Evolutionary conservation across 2,113 vertebrate species (phyloP), one percentile per base, ranked within the genome.

Genomic region (Festucalex cinctus): DNA sequence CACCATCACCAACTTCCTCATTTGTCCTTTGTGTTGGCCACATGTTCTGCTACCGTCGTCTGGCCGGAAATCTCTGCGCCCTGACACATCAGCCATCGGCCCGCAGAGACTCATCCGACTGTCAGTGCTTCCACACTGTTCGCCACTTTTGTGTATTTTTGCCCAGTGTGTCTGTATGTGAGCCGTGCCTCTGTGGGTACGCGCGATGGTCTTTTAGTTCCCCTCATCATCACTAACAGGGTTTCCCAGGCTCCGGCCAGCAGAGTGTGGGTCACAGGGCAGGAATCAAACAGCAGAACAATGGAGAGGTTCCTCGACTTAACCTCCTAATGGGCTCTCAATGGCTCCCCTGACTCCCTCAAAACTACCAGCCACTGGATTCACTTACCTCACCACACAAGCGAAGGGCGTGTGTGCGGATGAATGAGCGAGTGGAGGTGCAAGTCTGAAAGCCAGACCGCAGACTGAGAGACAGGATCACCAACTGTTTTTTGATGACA

Each of bases 271-370:
- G 85, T 88, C 83, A 86, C 78, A 86, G 84, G 83, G 75, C 84
- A 86, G 87, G 81, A 90, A 88, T 86, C 86, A 86, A 87, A 84
- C 84, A 80, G 84, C 82, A 86, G 87, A 91, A 91, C 90, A 91
- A 91, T 89, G 83, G 87, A 89, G 83, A 85, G 83, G 79, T 89
- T 89, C 88, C 88, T 85, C 81, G 84, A 90, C 88, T 92, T 92
- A 91, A 92, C 90, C 90, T 88, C 86, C 87, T 91, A 91, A 92
- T 92, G 91, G 88, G 85, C 82, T 86, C 85, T 85, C 85, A 91
- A 92, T 91, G 89, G 83, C 87, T 91, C 91, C 91, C 91, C 80
- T 84, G 91, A 81, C 89, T 90, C 88, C 80, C 68, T 83, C 73
- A 71, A 80, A 86, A 87, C 78, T 88, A 89, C 86, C 87, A 86